phyloP scores from a whole-genome alignment of 2,888 invertebrate species.

The Phasia obesa region DNA sequence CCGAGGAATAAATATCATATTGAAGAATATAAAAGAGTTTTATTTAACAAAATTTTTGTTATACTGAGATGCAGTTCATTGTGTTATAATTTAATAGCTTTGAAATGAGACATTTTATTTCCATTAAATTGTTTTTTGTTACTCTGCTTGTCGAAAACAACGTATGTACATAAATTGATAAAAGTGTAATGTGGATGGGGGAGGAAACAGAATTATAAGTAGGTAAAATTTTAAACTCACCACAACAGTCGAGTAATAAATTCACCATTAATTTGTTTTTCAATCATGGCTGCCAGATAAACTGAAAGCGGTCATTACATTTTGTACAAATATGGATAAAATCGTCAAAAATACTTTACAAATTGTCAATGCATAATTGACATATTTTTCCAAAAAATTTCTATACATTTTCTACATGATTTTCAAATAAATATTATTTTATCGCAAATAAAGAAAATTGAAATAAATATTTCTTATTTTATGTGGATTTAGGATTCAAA shows the following conservation, averaged over 20 bases:
- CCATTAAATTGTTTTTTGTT: not conserved
- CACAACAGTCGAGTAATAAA: slow-evolving; percentile 6
- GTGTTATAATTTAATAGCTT: slow-evolving; percentile 18
- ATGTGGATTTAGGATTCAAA: no score
- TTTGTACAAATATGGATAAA: no score
- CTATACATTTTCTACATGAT: no score
- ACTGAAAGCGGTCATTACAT: no score
- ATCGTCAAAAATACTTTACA: no score
- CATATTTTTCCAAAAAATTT: not conserved
- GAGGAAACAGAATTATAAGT: slow-evolving; percentile 7
- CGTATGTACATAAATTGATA: no score
- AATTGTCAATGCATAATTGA: not conserved
- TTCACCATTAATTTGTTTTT: slow-evolving; percentile 33
- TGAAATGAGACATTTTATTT: not conserved
- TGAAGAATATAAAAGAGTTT: no score
- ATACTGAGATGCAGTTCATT: slow-evolving; percentile 31
- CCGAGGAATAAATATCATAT: no score
- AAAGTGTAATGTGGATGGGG: slow-evolving; percentile 19
- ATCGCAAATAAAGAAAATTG: no score
- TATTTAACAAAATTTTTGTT: slow-evolving; percentile 29
- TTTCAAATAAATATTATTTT: no score
- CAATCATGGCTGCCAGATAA: not conserved
- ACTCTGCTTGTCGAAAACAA: slow-evolving; percentile 5
- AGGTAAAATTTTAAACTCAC: slow-evolving; percentile 12
- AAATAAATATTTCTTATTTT: no score